These are phyloP conservation scores for Lucinisca nassula DNA, from an alignment of 2,888 invertebrate species.

Conservation along the genomic window DNA sequence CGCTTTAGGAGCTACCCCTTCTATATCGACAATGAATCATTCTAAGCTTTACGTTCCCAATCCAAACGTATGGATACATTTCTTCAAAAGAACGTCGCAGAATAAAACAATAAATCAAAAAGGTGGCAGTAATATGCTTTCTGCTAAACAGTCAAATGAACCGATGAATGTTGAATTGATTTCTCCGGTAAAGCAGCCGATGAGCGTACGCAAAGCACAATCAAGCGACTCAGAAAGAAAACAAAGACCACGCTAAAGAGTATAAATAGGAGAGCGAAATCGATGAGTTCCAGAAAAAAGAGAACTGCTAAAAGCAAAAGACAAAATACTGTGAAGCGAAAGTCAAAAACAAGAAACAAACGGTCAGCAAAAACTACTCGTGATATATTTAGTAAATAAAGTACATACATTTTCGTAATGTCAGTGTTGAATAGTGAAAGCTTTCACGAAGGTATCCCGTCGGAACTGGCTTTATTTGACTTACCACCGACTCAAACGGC, in stretches of 20 bases:
- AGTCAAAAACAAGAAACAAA: too few species aligned
- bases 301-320: background rate
- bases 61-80: conserved; percentile 3
- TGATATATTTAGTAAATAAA: background rate
- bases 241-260: background rate
- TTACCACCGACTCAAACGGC: too few species aligned
- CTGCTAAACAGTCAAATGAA: background rate
- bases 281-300: background rate
- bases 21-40: conserved; percentile 10
- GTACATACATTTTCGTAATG: background rate
- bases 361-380: too few species aligned
- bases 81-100: background rate
- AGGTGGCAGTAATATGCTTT: conserved; percentile 3
- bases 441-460: background rate
- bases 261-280: conserved; percentile 7
- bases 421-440: too few species aligned
- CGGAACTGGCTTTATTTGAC: background rate
- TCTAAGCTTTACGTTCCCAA: conserved; percentile 7
- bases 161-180: conserved; percentile 8
- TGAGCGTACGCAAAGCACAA: background rate
- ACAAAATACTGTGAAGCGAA: background rate
- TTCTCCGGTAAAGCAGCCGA: conserved; percentile 6
- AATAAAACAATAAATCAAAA: background rate
- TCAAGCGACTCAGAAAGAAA: background rate
- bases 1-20: conserved; percentile 6